These are phyloP conservation scores for Gobius niger DNA, from an alignment of 2,113 vertebrate genomes.

Conservation along the genomic window DNA sequence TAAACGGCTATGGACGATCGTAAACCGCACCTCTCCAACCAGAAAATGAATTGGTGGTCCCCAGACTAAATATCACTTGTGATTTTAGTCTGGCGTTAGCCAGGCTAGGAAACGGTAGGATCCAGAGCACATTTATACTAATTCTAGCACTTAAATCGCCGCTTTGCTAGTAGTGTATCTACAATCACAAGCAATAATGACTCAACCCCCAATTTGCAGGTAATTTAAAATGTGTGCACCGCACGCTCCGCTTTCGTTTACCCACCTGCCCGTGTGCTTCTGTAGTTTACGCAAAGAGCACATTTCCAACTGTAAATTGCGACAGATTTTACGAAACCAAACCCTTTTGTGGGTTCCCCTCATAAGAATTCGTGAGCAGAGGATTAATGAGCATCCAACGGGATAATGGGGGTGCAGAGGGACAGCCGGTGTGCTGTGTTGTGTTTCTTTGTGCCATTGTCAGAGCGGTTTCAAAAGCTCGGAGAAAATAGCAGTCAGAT, in stretches of 20 bases:
- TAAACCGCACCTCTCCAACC: no score
- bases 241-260: not conserved
- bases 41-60: no score
- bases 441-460: conserved; percentile 1
- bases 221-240: not conserved
- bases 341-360: not conserved
- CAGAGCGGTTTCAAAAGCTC: conserved; percentile 3
- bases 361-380: not conserved
- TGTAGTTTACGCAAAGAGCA: not conserved
- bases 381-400: conserved; percentile 1
- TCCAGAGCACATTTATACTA: no score
- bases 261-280: not conserved
- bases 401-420: not conserved
- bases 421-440: not conserved
- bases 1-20: no score
- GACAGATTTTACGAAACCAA: not conserved
- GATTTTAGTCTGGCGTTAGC: no score
- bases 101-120: no score
- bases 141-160: no score
- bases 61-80: no score
- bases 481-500: conserved; percentile 9
- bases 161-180: not conserved
- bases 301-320: not conserved
- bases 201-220: not conserved
- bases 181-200: not conserved